A percentile compares a stretch with the other conserved stretches of the same genome.
Evolutionary conservation across 1,140 invertebrate species (phyloP).

Genomic region (Drosophila punjabiensis): DNA sequence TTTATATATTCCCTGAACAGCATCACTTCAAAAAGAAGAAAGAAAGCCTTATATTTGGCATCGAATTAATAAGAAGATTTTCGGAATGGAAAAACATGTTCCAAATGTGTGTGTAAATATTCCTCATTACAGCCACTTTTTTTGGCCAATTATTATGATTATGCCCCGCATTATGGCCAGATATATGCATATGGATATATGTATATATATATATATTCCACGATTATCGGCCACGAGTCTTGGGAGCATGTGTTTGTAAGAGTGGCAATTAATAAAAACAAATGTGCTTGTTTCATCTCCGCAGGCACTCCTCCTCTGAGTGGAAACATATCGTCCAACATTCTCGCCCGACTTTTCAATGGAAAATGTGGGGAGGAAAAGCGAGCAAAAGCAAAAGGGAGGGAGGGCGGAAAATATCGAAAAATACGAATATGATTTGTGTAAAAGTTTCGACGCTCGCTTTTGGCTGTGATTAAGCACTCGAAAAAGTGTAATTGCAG

Average conservation of each 20-base stretch:
- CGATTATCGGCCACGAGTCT: constrained; percentile 52
- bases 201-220: constrained; percentile 28
- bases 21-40: background rate
- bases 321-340: constrained; percentile 64
- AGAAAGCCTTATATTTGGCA: constrained; percentile 30
- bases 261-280: constrained; percentile 77
- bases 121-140: constrained; percentile 46
- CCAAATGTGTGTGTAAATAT: constrained; percentile 22
- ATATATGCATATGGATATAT: background rate
- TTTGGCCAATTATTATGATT: constrained; percentile 55
- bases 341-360: constrained; percentile 69
- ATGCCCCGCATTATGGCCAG: constrained; percentile 36
- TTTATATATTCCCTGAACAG: background rate
- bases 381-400: constrained; percentile 35
- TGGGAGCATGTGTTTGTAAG: constrained; percentile 46
- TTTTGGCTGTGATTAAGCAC: constrained; percentile 76
- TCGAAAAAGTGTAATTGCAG: constrained; percentile 77
- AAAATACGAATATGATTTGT: constrained; percentile 78
- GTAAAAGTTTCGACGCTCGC: constrained; percentile 67
- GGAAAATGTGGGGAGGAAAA: constrained; percentile 45
- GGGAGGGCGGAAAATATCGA: constrained; percentile 32
- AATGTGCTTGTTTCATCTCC: constrained; percentile 65
- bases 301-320: constrained; percentile 29
- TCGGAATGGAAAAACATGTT: constrained; percentile 23
- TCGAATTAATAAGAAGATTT: constrained; percentile 37